Evolutionary conservation across 2,797 vertebrate species (phyloP).

Genomic region (Phataginus tetradactyla): DNA sequence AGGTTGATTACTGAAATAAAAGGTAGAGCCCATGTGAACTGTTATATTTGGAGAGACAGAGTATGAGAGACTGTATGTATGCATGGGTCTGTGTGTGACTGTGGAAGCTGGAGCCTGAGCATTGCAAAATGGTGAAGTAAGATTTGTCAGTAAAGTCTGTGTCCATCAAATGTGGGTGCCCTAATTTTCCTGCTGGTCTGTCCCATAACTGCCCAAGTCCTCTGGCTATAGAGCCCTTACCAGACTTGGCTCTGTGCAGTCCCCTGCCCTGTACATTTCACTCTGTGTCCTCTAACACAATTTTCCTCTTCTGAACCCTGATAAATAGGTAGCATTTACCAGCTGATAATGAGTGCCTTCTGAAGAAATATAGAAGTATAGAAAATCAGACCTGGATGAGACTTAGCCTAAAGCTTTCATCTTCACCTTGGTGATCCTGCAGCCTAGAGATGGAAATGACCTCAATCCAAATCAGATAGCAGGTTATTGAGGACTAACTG

Average conservation of each 20-base stretch:
- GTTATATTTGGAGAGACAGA: neutral
- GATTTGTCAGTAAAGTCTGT: neutral
- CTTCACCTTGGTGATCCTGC: neutral
- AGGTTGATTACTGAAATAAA: constrained; percentile 31
- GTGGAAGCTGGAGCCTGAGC: neutral
- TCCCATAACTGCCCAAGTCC: neutral
- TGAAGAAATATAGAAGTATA: neutral
- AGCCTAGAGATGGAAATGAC: neutral
- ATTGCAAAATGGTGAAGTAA: neutral
- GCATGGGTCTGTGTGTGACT: neutral
- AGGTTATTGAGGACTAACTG: neutral
- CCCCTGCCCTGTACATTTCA: neutral
- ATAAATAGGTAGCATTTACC: neutral
- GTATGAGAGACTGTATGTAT: neutral
- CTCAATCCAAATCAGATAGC: neutral
- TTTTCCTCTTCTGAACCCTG: neutral
- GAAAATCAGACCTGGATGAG: neutral
- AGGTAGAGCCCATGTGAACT: neutral
- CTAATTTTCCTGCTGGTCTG: neutral
- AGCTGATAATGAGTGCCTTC: neutral
- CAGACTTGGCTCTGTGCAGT: neutral
- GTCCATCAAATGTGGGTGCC: neutral
- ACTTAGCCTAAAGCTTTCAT: neutral
- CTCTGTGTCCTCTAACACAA: neutral
- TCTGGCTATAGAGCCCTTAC: neutral